These are phyloP conservation scores for Sarcophaga rosellei DNA, from an alignment of 2,888 invertebrate species.

Conservation along the genomic window DNA sequence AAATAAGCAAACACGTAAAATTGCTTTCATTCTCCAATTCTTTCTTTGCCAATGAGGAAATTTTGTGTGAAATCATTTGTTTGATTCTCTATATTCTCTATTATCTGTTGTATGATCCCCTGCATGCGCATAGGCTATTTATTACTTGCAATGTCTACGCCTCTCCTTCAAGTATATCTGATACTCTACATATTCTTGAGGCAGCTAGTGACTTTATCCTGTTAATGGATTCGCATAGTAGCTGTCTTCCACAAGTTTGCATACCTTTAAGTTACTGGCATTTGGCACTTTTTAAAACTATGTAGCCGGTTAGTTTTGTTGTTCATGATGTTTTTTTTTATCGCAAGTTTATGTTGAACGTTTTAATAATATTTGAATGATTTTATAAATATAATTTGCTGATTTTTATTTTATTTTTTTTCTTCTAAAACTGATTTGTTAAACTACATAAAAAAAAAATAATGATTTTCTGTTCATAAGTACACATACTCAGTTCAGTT, in stretches of 20 bases:
- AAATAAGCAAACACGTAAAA: no score
- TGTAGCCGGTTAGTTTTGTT: slow-evolving; percentile 17
- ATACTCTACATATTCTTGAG: no score
- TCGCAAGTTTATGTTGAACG: background rate
- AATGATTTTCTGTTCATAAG: background rate
- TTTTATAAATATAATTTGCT: slow-evolving; percentile 29
- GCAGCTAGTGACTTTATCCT: no score
- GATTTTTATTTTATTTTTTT: background rate
- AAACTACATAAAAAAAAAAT: slow-evolving; percentile 27
- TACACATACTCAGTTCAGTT: background rate
- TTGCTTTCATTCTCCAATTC: no score
- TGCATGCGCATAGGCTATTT: no score
- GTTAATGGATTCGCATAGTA: no score
- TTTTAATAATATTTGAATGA: slow-evolving; percentile 36
- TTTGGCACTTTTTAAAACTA: slow-evolving; percentile 7
- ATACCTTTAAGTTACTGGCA: background rate
- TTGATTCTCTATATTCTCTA: no score
- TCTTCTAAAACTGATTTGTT: slow-evolving; percentile 29
- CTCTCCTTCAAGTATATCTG: no score
- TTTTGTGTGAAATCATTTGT: no score
- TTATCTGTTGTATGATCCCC: no score
- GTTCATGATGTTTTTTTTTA: slow-evolving; percentile 25
- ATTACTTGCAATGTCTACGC: no score
- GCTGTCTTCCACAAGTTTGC: background rate
- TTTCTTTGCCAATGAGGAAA: no score